Base-by-base conservation (phyloP, 92 coral and sea anemone genomes). In the Phymanthus crucifer region DNA sequence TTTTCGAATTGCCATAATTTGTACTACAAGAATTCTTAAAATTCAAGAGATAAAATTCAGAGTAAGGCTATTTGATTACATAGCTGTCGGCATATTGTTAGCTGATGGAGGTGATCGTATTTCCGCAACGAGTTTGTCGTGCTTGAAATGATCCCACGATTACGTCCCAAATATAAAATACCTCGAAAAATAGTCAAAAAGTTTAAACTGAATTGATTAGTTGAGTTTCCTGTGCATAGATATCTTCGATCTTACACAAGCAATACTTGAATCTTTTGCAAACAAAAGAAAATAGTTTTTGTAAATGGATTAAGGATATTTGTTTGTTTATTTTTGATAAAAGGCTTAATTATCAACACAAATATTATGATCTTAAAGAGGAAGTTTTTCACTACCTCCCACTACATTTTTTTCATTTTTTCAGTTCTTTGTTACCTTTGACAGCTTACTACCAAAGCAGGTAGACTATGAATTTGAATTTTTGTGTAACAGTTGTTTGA, bases 41-140 rank as follows among this genome's bases (percentile, higher is more conserved):
- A 74, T 74, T 45, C 34, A 74, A 45, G 7, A 33, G 27, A 71
- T 27, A 7, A 34, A 61, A 61, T 61, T 12, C 34, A 61, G 12
- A 61, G 68, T n/a, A 61, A 61, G 68, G 68, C 68, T 61, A 61
- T 61, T 61, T 27, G 29, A 29, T 61, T 61, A 61, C 68, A 27
- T 61, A 61, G 68, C 34, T 61, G 68, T 61, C 68, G 19, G 36
- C 68, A 29, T 29, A 61, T 27, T 6, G 19, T 61, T 61, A 61
- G 68, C 35, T 61, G 68, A 61, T 61, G 68, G 36, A 26, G 48
- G 29, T 27, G 68, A 61, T 61, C 68, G 68, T 61, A 61, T 61
- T 61, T 61, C 68, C 14, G 8, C 21, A 5, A 11, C 68, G 35
- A 6, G 68, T 61, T 61, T 61, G 8, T 14, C 68, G 17, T 61